A percentile compares a stretch with the other conserved stretches of the same genome.
These are phyloP conservation scores for Andrena dorsata DNA, from an alignment of 2,888 invertebrate genomes.

Conservation along the genomic window DNA sequence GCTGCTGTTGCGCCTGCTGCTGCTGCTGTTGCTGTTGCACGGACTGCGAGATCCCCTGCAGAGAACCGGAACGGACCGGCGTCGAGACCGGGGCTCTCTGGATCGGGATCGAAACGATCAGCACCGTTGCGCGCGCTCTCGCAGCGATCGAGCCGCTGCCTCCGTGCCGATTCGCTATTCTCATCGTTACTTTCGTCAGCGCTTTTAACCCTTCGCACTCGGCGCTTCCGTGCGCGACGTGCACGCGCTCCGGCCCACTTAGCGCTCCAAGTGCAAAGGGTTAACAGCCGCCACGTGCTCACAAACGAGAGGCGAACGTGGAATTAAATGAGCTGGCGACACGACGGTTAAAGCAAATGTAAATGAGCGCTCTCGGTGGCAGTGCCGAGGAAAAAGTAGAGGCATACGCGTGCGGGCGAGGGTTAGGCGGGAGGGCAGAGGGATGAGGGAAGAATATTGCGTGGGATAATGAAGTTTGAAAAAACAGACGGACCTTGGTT, in stretches of 20 bases:
- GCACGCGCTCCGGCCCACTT: too few relatives aligned
- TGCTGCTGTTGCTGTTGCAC: constrained; percentile 85
- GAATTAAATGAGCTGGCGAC: too few relatives aligned
- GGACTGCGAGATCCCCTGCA: constrained; percentile 84
- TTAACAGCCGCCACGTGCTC: too few relatives aligned
- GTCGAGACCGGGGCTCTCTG: constrained; percentile 77
- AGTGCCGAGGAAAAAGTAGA: not conserved
- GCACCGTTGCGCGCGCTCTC: not conserved
- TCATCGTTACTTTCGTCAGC: too few relatives aligned
- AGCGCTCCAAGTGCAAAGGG: too few relatives aligned
- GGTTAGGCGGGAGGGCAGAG: not conserved
- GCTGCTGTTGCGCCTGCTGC: constrained; percentile 85
- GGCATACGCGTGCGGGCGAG: not conserved
- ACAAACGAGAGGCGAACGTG: too few relatives aligned
- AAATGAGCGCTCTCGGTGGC: too few relatives aligned
- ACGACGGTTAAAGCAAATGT: too few relatives aligned
- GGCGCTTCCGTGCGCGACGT: too few relatives aligned
- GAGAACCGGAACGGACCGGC: constrained; percentile 80
- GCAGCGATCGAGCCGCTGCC: not conserved
- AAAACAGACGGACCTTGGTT: constrained; percentile 70
- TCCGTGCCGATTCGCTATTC: too few relatives aligned
- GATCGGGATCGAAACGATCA: not conserved
- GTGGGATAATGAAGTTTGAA: constrained; percentile 1
- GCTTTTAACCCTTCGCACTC: too few relatives aligned
- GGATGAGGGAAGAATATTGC: not conserved